These are phyloP conservation scores for Solenopsis fugax DNA, from an alignment of 1,140 invertebrate species.

Conservation along the genomic window DNA sequence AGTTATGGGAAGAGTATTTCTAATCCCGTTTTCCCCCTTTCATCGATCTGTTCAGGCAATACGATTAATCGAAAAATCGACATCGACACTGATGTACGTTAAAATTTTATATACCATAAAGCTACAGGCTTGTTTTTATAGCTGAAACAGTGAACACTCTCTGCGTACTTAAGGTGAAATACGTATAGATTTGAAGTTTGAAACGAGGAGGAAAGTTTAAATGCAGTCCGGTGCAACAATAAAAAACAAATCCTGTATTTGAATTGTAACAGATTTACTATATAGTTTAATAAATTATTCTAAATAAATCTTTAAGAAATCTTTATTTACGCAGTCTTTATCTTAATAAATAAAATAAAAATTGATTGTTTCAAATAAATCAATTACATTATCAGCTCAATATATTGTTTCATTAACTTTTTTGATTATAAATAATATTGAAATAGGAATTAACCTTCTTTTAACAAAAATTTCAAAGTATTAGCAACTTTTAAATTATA, in stretches of 20 bases:
- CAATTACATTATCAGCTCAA: background rate
- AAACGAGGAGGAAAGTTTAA: background rate
- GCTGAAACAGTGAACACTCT: background rate
- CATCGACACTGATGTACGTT: background rate
- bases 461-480: background rate
- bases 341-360: background rate
- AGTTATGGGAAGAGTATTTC: constrained; percentile 17
- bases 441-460: background rate
- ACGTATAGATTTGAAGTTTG: background rate
- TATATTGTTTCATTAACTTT: background rate
- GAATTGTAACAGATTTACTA: too few relatives aligned
- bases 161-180: background rate
- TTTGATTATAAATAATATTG: constrained; percentile 12
- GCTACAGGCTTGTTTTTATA: background rate
- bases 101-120: background rate
- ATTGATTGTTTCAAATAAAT: background rate
- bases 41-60: background rate
- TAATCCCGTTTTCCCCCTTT: constrained; percentile 11
- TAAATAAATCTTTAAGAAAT: background rate
- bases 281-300: background rate
- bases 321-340: background rate
- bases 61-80: constrained; percentile 5
- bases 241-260: background rate
- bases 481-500: background rate
- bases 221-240: background rate